These are phyloP conservation scores for Tenodera sinensis DNA, from an alignment of 2,888 invertebrate genomes.

Conservation along the genomic window DNA sequence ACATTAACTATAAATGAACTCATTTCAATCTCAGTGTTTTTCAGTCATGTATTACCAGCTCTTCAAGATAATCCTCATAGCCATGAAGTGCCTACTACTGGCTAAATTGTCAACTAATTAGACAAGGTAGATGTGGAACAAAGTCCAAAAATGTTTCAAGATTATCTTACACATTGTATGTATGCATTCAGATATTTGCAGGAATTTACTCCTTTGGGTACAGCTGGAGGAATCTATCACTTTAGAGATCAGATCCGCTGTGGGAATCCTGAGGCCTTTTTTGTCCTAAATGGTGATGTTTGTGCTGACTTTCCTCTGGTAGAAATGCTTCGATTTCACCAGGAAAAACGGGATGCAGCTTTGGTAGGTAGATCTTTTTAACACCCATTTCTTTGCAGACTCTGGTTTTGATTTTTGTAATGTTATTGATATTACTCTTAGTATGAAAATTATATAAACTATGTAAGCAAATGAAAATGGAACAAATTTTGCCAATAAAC, in stretches of 20 bases:
- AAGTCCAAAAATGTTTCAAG: too few relatives aligned
- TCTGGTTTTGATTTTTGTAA: background rate
- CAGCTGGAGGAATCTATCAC: constrained; percentile 95
- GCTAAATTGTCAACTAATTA: too few relatives aligned
- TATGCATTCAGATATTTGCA: constrained; percentile 72
- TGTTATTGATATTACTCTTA: background rate
- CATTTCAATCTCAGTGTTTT: too few relatives aligned
- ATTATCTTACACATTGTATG: too few relatives aligned
- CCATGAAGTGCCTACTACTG: too few relatives aligned
- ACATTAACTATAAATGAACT: too few relatives aligned
- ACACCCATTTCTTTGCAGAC: background rate
- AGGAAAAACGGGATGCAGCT: constrained; percentile 51
- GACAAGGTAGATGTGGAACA: too few relatives aligned
- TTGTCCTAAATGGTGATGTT: constrained; percentile 95
- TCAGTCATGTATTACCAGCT: too few relatives aligned
- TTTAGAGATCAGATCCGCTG: constrained; percentile 92
- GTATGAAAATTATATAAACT: background rate
- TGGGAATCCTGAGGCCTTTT: constrained; percentile 84
- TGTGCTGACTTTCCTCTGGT: constrained; percentile 92
- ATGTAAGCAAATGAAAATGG: too few relatives aligned
- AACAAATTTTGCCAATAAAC: too few relatives aligned
- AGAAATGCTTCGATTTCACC: constrained; percentile 77
- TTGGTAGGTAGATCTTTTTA: constrained; percentile 46
- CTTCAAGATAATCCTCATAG: too few relatives aligned
- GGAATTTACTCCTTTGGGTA: constrained; percentile 91